Evolutionary conservation across 2,888 invertebrate species (phyloP).

Genomic region (Drosophila histrio): DNA sequence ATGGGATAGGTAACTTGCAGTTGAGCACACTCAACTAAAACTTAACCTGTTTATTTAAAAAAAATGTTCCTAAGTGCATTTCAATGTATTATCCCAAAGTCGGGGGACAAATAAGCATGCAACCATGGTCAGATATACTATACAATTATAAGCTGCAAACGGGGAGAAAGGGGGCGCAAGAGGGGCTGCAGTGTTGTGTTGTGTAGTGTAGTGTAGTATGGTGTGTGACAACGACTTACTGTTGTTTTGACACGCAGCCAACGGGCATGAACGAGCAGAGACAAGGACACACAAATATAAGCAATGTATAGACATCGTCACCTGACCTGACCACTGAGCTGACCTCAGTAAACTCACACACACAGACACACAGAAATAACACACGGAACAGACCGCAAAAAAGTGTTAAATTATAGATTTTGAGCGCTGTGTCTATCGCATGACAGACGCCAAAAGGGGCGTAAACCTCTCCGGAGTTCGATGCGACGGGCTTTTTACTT

Average conservation of each 20-base stretch:
- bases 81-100: conserved; percentile 57
- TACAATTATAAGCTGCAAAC: conserved; percentile 32
- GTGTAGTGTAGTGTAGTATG: neutral
- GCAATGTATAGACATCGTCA: conserved; percentile 14
- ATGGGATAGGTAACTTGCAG: neutral
- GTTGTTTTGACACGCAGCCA: conserved; percentile 83
- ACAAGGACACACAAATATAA: conserved; percentile 2
- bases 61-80: conserved; percentile 63
- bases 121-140: conserved; percentile 21
- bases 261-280: conserved; percentile 25
- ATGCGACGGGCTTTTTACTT: conserved; percentile 3
- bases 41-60: conserved; percentile 30
- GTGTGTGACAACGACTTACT: conserved; percentile 52
- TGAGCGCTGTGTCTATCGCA: conserved; percentile 29
- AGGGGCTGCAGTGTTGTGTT: neutral
- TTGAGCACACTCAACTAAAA: neutral
- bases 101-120: conserved; percentile 43
- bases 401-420: conserved; percentile 75
- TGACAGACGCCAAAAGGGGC: conserved; percentile 25
- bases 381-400: conserved; percentile 52
- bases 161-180: neutral
- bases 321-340: conserved; percentile 22
- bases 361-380: too few relatives aligned
- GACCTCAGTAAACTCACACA: neutral
- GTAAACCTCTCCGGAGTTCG: neutral